phyloP scores from a whole-genome alignment of 1,140 invertebrate genomes.

The Galendromus occidentalis region DNA sequence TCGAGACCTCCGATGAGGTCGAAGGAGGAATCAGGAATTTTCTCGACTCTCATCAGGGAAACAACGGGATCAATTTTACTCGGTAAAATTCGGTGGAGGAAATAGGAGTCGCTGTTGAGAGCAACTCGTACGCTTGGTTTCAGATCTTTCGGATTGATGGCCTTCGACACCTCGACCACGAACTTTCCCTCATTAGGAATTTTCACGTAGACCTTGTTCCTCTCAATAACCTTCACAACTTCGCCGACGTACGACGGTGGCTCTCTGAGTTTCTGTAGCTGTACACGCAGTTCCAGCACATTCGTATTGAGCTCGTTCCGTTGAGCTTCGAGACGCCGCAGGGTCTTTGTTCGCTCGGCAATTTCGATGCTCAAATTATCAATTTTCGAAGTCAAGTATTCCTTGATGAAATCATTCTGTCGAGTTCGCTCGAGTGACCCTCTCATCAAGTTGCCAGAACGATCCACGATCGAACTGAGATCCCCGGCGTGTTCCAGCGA shows the following conservation, averaged over 20 bases:
- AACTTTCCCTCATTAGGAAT: conserved; percentile 99
- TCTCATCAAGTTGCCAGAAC: no score
- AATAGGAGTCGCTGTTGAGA: conserved; percentile 90
- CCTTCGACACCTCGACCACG: conserved; percentile 96
- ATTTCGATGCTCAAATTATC: no score
- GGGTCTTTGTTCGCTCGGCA: no score
- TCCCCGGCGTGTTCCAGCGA: no score
- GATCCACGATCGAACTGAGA: no score
- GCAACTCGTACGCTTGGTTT: conserved; percentile 92
- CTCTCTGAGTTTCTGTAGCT: conserved; percentile 86
- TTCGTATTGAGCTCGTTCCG: background rate
- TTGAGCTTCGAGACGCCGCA: background rate
- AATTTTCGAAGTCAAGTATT: no score
- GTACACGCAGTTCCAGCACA: conserved; percentile 86
- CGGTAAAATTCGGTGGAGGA: conserved; percentile 92
- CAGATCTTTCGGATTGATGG: conserved; percentile 85
- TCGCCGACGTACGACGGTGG: conserved; percentile 98
- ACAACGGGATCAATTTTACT: conserved; percentile 94
- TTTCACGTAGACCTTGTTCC: conserved; percentile 96
- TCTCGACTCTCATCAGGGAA: conserved; percentile 98
- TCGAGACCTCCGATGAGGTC: conserved; percentile 98
- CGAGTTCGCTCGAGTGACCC: no score
- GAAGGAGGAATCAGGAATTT: conserved; percentile 93
- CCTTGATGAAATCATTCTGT: no score
- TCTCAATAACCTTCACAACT: conserved; percentile 97